These are phyloP conservation scores for Unio delphinus DNA, from an alignment of 2,888 invertebrate genomes.

Conservation along the genomic window DNA sequence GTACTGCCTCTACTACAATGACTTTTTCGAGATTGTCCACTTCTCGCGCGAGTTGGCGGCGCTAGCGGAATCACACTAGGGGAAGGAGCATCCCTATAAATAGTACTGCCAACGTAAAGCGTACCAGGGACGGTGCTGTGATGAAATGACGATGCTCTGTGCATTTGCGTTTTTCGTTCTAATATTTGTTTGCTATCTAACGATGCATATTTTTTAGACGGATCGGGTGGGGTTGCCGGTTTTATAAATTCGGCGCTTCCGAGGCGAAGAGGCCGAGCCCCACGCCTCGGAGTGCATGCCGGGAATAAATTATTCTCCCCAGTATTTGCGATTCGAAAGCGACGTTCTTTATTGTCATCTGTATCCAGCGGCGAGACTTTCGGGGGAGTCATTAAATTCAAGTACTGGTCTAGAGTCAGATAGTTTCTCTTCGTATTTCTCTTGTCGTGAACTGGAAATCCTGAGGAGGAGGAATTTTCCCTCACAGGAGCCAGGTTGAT, in stretches of 20 bases:
- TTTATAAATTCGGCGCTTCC: conserved; percentile 36
- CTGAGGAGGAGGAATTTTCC: conserved; percentile 21
- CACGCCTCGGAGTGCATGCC: conserved; percentile 17
- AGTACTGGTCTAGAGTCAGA: conserved; percentile 23
- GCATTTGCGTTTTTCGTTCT: conserved; percentile 7
- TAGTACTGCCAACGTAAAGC: conserved; percentile 27
- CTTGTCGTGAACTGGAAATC: conserved; percentile 14
- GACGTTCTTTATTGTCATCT: conserved; percentile 17
- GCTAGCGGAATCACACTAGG: no score
- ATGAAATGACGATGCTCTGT: conserved; percentile 9
- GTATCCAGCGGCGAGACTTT: conserved; percentile 15
- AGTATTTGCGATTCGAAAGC: conserved; percentile 6
- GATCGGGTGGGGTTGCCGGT: conserved; percentile 17
- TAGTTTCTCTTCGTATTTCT: conserved; percentile 19
- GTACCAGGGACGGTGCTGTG: conserved; percentile 18
- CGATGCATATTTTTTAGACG: conserved; percentile 4
- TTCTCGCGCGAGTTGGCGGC: no score
- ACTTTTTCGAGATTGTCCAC: no score
- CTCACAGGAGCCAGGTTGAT: conserved; percentile 32
- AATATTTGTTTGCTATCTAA: conserved; percentile 5
- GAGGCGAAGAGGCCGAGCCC: conserved; percentile 20
- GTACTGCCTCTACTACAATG: no score
- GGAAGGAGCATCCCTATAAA: background rate
- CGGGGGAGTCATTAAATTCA: conserved; percentile 31
- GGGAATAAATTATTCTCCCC: conserved; percentile 17